Conservation (phyloP, 2,113 vertebrate species). For the Coracopsis vasa region DNA sequence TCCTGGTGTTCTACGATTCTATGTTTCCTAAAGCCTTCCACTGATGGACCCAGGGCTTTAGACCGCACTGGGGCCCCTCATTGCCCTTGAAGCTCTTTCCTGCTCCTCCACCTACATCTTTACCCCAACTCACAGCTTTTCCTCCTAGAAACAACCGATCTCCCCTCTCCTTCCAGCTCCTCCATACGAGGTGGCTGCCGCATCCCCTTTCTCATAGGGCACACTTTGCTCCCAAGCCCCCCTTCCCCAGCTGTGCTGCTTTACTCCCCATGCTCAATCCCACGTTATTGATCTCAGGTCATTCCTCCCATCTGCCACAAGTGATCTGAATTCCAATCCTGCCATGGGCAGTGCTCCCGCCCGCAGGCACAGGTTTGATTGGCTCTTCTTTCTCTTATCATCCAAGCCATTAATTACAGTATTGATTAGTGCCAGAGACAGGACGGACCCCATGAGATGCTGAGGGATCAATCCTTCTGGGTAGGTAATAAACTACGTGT, state of each 20-base stretch:
- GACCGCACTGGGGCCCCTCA: neutral
- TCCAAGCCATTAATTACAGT: slow-evolving; percentile 15
- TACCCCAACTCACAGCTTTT: neutral
- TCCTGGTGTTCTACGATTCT: neutral
- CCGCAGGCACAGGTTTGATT: neutral
- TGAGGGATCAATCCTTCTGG: neutral
- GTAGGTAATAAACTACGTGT: neutral
- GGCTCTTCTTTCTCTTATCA: neutral
- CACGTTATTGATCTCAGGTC: neutral
- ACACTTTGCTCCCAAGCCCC: neutral
- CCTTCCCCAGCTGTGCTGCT: neutral
- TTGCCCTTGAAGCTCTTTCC: neutral
- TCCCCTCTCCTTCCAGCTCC: neutral
- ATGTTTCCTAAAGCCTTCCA: neutral
- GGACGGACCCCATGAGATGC: neutral
- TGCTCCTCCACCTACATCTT: neutral
- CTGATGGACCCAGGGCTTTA: neutral
- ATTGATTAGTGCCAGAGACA: slow-evolving; percentile 6
- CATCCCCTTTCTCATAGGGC: neutral
- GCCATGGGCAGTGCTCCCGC: fast-evolving
- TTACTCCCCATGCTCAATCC: neutral
- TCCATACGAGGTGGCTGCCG: neutral
- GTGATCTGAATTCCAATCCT: neutral
- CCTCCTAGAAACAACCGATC: neutral
- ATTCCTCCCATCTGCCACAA: neutral